Base-by-base conservation (phyloP, 1,140 invertebrate species). In the Kradibia gibbosae region DNA sequence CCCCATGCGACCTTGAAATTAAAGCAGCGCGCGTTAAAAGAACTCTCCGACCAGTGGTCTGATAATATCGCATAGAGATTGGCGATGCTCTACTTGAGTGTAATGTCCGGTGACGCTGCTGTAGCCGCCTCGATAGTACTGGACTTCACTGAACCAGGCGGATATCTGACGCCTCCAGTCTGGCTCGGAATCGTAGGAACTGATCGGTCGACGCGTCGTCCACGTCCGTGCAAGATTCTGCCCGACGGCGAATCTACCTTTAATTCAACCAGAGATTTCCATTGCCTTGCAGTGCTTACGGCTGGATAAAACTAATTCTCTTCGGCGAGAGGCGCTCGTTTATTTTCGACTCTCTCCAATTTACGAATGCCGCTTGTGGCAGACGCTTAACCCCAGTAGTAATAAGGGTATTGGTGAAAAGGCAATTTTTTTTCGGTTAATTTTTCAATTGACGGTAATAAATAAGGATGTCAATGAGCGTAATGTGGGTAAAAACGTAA, bases 201-300 rank as follows among this genome's bases (percentile, higher is more conserved):
- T 92, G 3, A 15, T 57, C 77, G 94, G 93, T 55, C 92, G 92
- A 45, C 92, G 93, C 36, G 94, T 95, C 82, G 95, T 96, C 96
- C 96, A 96, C 0, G 95, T 94, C 36, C 94, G 93, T 2, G 95
- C 96, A 62, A 96, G 93, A 89, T 97, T 97, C 88, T 97, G 96
- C 7, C 96, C 96, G 60, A 97, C 96, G 0, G 93, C 92, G 87
- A 97, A 97, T 81, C 95, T 92, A 77, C 92, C 95, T 93, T 85
- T 31, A 86, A 88, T 83, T 84, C 42, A 65, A 81, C 48, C 0
- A 60, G 2, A 60, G 25, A n/a, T 60, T 28, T 31, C 13, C 53
- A n/a, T 55, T n/a, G n/a, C n/a, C n/a, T n/a, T n/a, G n/a, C n/a
- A n/a, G n/a, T n/a, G n/a, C n/a, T n/a, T n/a, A n/a, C n/a, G n/a